Evolutionary conservation across 2,113 vertebrate genomes (phyloP).

Genomic region (Tyto alba): DNA sequence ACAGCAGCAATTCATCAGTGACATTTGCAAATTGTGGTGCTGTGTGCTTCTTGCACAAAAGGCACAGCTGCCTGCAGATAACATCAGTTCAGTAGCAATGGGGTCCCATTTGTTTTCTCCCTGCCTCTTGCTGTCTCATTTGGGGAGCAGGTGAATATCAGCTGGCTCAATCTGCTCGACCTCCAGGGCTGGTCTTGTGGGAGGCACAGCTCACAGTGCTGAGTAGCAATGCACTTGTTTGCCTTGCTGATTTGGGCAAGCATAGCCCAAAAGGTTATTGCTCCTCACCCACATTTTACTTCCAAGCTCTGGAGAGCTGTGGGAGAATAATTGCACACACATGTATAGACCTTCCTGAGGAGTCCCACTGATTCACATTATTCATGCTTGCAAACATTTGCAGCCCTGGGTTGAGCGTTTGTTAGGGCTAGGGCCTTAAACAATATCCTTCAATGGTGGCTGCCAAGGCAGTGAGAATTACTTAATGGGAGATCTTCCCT

Average conservation of each 20-base stretch:
- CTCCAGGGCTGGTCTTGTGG: not conserved
- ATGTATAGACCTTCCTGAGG: not conserved
- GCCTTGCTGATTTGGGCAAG: not conserved
- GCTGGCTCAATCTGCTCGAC: conserved; percentile 43
- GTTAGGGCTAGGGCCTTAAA: not conserved
- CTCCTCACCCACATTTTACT: not conserved
- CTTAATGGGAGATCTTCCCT: not conserved
- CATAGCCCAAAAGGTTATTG: not conserved
- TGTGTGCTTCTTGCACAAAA: conserved; percentile 52
- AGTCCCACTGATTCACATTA: not conserved
- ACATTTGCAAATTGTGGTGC: conserved; percentile 61
- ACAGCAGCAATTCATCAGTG: conserved; percentile 52
- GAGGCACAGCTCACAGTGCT: not conserved
- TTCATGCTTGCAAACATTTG: not conserved
- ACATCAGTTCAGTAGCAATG: conserved; percentile 43
- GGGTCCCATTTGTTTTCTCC: conserved; percentile 48
- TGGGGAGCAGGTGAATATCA: conserved; percentile 60
- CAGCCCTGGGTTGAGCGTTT: not conserved
- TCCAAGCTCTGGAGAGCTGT: not conserved
- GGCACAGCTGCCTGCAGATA: conserved; percentile 64
- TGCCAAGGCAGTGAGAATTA: not conserved
- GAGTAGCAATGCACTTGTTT: not conserved
- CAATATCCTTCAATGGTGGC: not conserved
- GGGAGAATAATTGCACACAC: not conserved
- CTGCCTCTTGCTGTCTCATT: conserved; percentile 17